Base-by-base conservation (phyloP, 2,888 invertebrate species). In the Ormyrus rosae region DNA sequence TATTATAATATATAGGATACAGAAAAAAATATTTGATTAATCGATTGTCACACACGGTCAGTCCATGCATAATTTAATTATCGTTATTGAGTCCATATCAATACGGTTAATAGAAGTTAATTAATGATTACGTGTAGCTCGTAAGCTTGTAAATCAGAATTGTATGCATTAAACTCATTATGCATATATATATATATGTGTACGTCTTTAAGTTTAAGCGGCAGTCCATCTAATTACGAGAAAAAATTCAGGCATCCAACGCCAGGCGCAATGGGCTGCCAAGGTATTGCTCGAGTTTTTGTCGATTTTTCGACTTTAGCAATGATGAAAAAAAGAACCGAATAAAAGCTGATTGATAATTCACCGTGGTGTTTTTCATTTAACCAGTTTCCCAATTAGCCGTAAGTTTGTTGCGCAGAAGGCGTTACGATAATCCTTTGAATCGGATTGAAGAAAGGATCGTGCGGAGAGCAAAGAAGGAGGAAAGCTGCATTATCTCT, bases 81-180 rank as follows among this genome's bases (percentile, higher is more conserved):
- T 86, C 83, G 84, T 87, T 87, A 86, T 83, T 34, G 84, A 85
- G 85, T 87, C 84, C 88, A 89, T 89, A 89, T 88, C 88, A 88
- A 87, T 89, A 87, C 83, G 69, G 75, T 87, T 86, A 87, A 81
- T 85, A 88, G 86, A 80, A 84, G 83, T 88, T 88, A 86, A 89
- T 84, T 85, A 83, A 85, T 86, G 84, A 86, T 86, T 85, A 85
- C 81, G 85, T 83, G 81, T 87, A 86, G 82, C 81, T 83, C 58
- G 11, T 71, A 82, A 76, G 61, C 77, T 5, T 53, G 50, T 51
- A 45, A 56, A 50, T 68, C 55, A 11, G 51, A 72, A 60, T 67
- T 67, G 34, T 67, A 34, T 48, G 60, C 65, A 9, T 73, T 56
- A 65, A 34, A 61, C 65, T 48, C n/a, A 48, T 55, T 55, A 48